These are phyloP conservation scores for Grapholita molesta DNA, from an alignment of 1,140 invertebrate species.

Conservation along the genomic window DNA sequence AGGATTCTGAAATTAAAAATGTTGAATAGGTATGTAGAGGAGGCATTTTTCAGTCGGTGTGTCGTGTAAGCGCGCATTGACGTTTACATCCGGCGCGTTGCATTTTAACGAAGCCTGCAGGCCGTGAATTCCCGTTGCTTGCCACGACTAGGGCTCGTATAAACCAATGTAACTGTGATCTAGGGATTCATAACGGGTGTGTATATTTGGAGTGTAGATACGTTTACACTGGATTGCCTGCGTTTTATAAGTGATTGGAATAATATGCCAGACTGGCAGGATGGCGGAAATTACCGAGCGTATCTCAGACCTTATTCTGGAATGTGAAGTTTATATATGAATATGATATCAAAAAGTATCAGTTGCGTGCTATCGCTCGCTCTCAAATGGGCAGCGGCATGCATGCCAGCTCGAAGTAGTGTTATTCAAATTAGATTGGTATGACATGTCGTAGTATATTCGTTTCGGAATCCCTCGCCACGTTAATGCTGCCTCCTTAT, in stretches of 20 bases:
- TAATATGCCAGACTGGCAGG: neutral
- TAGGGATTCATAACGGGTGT: neutral
- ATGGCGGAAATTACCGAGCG: constrained; percentile 32
- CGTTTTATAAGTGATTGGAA: neutral
- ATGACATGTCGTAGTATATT: neutral
- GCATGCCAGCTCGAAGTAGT: neutral
- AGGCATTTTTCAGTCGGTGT: constrained; percentile 22
- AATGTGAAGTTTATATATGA: neutral
- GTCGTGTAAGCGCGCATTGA: constrained; percentile 22
- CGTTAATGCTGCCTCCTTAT: neutral
- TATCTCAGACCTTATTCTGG: constrained; percentile 1
- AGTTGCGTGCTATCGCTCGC: neutral
- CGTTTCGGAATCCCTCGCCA: neutral
- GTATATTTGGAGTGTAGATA: neutral
- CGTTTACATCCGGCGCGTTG: constrained; percentile 28
- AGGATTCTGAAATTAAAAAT: constrained; percentile 23
- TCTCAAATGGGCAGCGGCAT: neutral
- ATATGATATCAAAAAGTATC: neutral
- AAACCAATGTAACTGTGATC: neutral
- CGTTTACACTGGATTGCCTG: neutral
- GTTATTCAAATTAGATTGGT: neutral
- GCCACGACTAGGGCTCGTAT: neutral
- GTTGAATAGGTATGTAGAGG: constrained; percentile 21
- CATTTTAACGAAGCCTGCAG: constrained; percentile 31
- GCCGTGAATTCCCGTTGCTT: constrained; percentile 11